These are phyloP conservation scores for Agrotis puta DNA, from an alignment of 2,888 invertebrate species.

Conservation along the genomic window DNA sequence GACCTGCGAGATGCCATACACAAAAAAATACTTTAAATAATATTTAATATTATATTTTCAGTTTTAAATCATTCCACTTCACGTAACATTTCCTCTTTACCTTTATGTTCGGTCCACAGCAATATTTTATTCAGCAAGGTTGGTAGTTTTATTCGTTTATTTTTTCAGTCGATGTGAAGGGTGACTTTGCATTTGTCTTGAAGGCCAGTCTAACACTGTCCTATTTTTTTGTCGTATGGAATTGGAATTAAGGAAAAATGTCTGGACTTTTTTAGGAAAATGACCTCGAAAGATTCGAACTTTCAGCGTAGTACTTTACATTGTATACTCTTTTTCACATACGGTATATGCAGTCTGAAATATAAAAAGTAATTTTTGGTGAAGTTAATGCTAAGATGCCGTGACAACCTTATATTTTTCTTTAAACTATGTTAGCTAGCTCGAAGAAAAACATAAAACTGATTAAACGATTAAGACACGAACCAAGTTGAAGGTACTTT, in stretches of 20 bases:
- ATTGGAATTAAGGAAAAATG: background rate
- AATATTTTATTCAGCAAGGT: slow-evolving; percentile 26
- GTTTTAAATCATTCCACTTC: background rate
- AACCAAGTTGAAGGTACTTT: slow-evolving; percentile 14
- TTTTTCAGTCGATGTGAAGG: background rate
- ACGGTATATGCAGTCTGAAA: too few species aligned
- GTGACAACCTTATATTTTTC: background rate
- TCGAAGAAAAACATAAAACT: slow-evolving; percentile 8
- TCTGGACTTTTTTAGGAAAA: background rate
- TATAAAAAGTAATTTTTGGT: background rate
- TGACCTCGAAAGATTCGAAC: background rate
- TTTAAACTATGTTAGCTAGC: background rate
- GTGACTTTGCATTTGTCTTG: slow-evolving; percentile 9
- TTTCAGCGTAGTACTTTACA: too few species aligned
- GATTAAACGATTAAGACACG: slow-evolving; percentile 21
- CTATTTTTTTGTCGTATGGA: background rate
- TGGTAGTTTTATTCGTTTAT: slow-evolving; percentile 7
- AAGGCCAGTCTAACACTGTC: background rate
- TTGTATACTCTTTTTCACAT: too few species aligned
- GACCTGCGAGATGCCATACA: too few species aligned
- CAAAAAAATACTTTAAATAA: too few species aligned
- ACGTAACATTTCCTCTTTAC: background rate
- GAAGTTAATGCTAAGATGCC: background rate
- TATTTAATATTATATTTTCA: too few species aligned
- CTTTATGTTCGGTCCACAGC: background rate